These are phyloP conservation scores for Pseudomugil gertrudae DNA, from an alignment of 2,797 vertebrate genomes.

Conservation along the genomic window DNA sequence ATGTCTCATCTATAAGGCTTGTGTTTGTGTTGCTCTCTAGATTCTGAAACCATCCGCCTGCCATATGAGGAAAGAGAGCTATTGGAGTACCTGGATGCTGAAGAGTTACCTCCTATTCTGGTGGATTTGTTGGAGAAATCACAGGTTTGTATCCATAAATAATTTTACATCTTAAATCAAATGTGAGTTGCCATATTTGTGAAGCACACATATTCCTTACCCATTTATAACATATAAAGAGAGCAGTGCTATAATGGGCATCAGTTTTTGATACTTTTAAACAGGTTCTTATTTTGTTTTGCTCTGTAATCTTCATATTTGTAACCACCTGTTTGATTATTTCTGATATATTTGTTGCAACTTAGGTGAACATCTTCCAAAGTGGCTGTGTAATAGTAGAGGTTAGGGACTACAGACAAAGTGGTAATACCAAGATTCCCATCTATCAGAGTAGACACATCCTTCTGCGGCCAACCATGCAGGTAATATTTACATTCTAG, in stretches of 20 bases:
- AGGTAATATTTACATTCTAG: constrained; percentile 77
- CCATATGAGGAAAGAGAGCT: constrained; percentile 97
- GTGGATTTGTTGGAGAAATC: constrained; percentile 99
- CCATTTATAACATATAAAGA: not conserved
- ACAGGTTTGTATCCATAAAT: constrained; percentile 82
- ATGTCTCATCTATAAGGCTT: not conserved
- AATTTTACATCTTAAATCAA: not conserved
- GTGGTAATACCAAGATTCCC: constrained; percentile 92
- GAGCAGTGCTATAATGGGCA: not conserved
- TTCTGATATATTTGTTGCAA: constrained; percentile 6
- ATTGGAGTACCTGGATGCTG: constrained; percentile 97
- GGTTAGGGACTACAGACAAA: constrained; percentile 96
- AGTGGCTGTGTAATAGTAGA: constrained; percentile 98
- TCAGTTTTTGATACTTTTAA: not conserved
- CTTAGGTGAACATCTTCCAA: constrained; percentile 98
- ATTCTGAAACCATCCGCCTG: constrained; percentile 98
- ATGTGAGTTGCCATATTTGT: not conserved
- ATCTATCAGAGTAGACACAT: constrained; percentile 94
- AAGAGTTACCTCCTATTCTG: constrained; percentile 96
- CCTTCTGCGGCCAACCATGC: constrained; percentile 96
- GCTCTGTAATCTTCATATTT: not conserved
- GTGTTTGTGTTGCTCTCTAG: constrained; percentile 71
- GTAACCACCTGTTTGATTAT: constrained; percentile 7
- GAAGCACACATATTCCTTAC: not conserved
- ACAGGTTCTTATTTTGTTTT: not conserved